Percentiles rank a stretch among this genome's conserved stretches.
phyloP scores from a whole-genome alignment of 2,797 vertebrate genomes.

The Atherinosoma microstoma region DNA sequence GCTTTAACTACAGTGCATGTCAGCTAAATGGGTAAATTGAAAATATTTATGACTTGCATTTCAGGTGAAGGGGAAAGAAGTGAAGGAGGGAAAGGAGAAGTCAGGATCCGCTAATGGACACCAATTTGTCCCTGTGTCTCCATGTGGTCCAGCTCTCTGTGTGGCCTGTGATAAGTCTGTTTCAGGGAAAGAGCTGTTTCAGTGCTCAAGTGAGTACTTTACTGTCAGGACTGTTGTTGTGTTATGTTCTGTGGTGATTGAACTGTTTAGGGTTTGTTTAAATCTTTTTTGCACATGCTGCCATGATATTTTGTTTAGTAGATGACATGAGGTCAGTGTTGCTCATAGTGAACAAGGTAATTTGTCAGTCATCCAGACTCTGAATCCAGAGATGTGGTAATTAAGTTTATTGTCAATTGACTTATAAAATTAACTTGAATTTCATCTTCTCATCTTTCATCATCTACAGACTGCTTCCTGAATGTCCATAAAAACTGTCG shows the following conservation, averaged over 20 bases:
- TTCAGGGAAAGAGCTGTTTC: constrained; percentile 89
- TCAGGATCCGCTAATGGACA: constrained; percentile 79
- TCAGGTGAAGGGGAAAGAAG: constrained; percentile 86
- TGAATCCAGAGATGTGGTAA: constrained; percentile 32
- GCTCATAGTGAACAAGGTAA: constrained; percentile 12
- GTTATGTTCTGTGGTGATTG: constrained; percentile 42
- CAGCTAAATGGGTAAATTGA: constrained; percentile 1
- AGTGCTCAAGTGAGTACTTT: constrained; percentile 90
- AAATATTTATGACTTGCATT: constrained; percentile 36
- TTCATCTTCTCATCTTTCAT: constrained; percentile 47
- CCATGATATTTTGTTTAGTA: constrained; percentile 46
- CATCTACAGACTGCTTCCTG: constrained; percentile 86
- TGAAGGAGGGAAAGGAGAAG: constrained; percentile 88
- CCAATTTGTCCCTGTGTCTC: constrained; percentile 85
- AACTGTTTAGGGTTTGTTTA: constrained; percentile 59
- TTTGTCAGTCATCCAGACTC: constrained; percentile 33
- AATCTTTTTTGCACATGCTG: constrained; percentile 44
- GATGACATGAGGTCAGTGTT: constrained; percentile 36
- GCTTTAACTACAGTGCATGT: constrained; percentile 32
- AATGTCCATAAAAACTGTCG: constrained; percentile 89
- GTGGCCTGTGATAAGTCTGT: constrained; percentile 90
- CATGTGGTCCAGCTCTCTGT: constrained; percentile 85
- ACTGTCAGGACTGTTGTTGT: constrained; percentile 55
- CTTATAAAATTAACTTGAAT: constrained; percentile 37
- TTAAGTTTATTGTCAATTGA: constrained; percentile 45